Conservation (phyloP, 2,888 invertebrate genomes). For the Helicoverpa assulta region DNA sequence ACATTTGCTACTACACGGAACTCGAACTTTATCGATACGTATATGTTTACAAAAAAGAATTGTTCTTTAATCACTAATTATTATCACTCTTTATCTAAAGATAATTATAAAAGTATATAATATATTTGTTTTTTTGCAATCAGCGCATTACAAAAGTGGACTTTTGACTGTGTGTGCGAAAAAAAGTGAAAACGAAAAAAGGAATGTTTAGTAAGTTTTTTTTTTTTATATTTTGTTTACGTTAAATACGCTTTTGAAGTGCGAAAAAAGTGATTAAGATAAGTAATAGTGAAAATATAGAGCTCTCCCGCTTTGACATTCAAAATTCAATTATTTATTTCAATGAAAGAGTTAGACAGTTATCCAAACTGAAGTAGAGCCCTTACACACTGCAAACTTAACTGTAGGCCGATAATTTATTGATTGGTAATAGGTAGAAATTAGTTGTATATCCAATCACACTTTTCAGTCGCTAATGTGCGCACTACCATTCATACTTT, state of each 20-base stretch:
- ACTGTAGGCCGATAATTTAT: too few relatives aligned
- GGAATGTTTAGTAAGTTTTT: constrained; percentile 46
- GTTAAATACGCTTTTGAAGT: not conserved
- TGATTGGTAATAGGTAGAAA: too few relatives aligned
- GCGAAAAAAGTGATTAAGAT: too few relatives aligned
- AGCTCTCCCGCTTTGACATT: too few relatives aligned
- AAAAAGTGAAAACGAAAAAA: constrained; percentile 1
- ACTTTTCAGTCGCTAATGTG: too few relatives aligned
- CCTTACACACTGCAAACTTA: too few relatives aligned
- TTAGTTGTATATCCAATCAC: too few relatives aligned
- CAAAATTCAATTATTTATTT: too few relatives aligned
- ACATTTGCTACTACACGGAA: not conserved
- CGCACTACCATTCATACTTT: too few relatives aligned
- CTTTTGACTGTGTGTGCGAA: constrained; percentile 38
- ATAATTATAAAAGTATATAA: constrained; percentile 35
- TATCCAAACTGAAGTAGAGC: too few relatives aligned
- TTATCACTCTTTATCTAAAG: constrained; percentile 25
- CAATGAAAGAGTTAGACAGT: too few relatives aligned
- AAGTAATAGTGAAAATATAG: too few relatives aligned
- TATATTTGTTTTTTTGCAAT: constrained; percentile 14
- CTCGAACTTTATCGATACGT: constrained; percentile 6
- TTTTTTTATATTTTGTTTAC: not conserved
- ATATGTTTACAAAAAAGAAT: constrained; percentile 25
- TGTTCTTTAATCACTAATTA: constrained; percentile 22
- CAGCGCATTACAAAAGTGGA: constrained; percentile 33